These are phyloP conservation scores for Leptobrachium leishanense DNA, from an alignment of 2,113 vertebrate species.

Conservation along the genomic window DNA sequence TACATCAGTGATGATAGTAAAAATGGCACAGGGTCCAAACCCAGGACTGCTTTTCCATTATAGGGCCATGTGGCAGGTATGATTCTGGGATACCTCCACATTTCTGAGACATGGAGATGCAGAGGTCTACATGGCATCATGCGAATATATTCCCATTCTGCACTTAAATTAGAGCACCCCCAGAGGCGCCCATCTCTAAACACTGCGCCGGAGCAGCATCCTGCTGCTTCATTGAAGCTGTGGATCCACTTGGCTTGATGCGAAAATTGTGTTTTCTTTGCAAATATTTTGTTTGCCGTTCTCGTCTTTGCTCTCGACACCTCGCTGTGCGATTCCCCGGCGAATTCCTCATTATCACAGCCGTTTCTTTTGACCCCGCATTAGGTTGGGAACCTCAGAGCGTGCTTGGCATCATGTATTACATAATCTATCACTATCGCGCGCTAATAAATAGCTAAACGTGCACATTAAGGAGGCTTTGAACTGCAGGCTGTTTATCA, in stretches of 20 bases:
- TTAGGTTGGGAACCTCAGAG: neutral
- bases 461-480: neutral
- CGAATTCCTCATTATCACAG: neutral
- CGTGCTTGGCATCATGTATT: neutral
- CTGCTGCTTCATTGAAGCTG: conserved; percentile 16
- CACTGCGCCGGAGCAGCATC: neutral
- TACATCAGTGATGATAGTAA: too few relatives aligned
- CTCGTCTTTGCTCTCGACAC: neutral
- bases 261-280: neutral
- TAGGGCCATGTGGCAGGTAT: too few relatives aligned
- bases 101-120: neutral
- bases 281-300: neutral
- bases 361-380: neutral
- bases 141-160: neutral
- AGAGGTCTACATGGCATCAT: neutral
- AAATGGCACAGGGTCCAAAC: too few relatives aligned
- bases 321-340: neutral
- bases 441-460: neutral
- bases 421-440: neutral
- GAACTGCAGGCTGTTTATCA: neutral
- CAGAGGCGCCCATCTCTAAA: neutral
- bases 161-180: neutral
- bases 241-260: neutral
- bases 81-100: neutral
- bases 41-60: too few relatives aligned